Evolutionary conservation across 2,797 vertebrate genomes (phyloP), one percentile per base, ranked within the genome.

Genomic region (Pseudomugil tenellus): DNA sequence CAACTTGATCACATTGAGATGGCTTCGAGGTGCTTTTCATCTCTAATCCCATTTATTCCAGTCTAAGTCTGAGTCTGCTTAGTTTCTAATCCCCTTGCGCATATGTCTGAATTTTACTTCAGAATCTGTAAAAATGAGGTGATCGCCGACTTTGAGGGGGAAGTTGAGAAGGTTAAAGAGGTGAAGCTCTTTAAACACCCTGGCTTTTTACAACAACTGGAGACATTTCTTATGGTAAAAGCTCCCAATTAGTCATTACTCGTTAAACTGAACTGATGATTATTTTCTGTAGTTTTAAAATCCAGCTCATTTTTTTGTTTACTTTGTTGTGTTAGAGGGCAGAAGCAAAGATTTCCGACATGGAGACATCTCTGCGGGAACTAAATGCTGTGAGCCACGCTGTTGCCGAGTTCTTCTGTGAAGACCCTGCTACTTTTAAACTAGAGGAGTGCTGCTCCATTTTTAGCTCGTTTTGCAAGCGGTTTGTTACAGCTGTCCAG

Each of bases 361-460:
- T 93, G n/a, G 77, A 91, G 21, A 64, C 58, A 1, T 87, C 76
- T 6, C 72, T 94, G 21, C 83, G 67, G 34, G 83, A 85, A 29
- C 88, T 96, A 0, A 63, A 76, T 2, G 56, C 70, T 7, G n/a
- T 89, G 34, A 91, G 84, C 3, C 26, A 64, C 0, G 55, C 87
- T 1, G 90, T 96, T 1, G 93, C 92, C 0, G 94, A 95, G 63
- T 96, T 85, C 69, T 94, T 95, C 84, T 96, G 95, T 70, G 95
- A 96, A 82, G 95, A 96, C 26, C 88, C 93, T 1, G 59, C 74
- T 1, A 64, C 79, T 10, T 95, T 96, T 77, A 92, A 90, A 52
- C 80, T 96, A 68, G 93, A 94, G 21, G 95, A 95, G 72, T 94
- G 94, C 85, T 95, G 94, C 72, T 89, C 89, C 52, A 90, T 95